A percentile compares a stretch with the other conserved stretches of the same genome.
Evolutionary conservation across 2,888 invertebrate species (phyloP).

Genomic region (Noctua pronuba): DNA sequence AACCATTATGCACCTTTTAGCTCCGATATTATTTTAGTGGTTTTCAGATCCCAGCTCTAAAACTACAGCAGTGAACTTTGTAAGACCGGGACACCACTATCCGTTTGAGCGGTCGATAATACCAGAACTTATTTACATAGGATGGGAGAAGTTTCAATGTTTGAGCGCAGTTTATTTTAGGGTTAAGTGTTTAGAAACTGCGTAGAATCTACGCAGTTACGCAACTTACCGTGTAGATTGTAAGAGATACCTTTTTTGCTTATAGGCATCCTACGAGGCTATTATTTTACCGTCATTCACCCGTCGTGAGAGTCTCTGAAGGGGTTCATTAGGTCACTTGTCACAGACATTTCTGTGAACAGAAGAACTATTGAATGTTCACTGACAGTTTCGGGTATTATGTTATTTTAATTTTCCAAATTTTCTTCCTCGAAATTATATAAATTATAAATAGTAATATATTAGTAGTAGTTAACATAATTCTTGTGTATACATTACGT

Average conservation of each 20-base stretch:
- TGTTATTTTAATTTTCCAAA: too few relatives aligned
- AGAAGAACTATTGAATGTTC: neutral
- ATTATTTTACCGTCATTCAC: neutral
- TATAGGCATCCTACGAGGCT: neutral
- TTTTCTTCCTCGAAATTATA: too few relatives aligned
- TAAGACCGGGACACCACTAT: neutral
- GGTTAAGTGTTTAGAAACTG: slow-evolving; percentile 25
- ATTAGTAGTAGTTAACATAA: too few relatives aligned
- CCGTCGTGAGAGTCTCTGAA: neutral
- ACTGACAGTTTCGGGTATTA: neutral
- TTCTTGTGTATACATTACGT: too few relatives aligned
- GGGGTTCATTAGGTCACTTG: neutral
- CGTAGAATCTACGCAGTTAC: neutral
- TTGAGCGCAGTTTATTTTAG: slow-evolving; percentile 14
- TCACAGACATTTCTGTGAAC: neutral
- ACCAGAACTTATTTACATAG: slow-evolving; percentile 45
- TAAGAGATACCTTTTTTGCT: neutral
- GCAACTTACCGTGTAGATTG: neutral
- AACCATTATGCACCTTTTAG: slow-evolving; percentile 13
- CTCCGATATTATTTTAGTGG: neutral
- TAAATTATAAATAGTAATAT: too few relatives aligned
- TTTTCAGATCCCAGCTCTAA: neutral
- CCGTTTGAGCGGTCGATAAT: slow-evolving; percentile 11
- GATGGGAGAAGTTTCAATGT: slow-evolving; percentile 41
- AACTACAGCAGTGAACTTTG: slow-evolving; percentile 14